A percentile compares a stretch with the other conserved stretches of the same genome.
Conservation (phyloP, 2,888 invertebrate species). For the Phymatocera aterrima region DNA sequence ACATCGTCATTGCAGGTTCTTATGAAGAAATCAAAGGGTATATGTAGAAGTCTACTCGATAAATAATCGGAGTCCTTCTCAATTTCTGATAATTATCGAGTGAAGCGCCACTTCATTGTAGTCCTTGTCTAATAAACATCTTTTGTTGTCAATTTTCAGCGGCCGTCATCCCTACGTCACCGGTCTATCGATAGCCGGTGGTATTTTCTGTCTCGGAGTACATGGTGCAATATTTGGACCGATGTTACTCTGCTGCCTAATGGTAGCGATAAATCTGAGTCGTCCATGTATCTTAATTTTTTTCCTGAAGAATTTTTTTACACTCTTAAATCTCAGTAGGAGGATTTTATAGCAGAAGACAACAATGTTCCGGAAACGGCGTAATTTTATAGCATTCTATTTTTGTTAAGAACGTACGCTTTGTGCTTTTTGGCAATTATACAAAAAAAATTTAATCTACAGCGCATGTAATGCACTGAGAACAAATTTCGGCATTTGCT, state of each 20-base stretch:
- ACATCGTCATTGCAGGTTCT: constrained; percentile 95
- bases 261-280: constrained; percentile 91
- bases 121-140: constrained; percentile 6
- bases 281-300: constrained; percentile 72
- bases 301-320: constrained; percentile 79
- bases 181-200: constrained; percentile 97
- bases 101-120: no score
- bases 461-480: no score
- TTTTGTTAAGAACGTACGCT: no score
- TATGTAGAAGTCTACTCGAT: constrained; percentile 69
- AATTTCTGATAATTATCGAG: no score
- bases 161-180: constrained; percentile 98
- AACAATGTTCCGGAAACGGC: no score
- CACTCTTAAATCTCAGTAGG: no score
- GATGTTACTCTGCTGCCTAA: constrained; percentile 93
- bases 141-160: constrained; percentile 74
- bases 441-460: no score
- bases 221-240: constrained; percentile 99
- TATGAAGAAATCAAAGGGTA: constrained; percentile 98
- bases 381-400: no score
- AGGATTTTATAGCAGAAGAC: constrained; percentile 52
- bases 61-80: not conserved
- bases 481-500: no score
- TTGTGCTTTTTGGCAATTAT: no score
- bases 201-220: constrained; percentile 97